Evolutionary conservation across 2,888 invertebrate genomes (phyloP), one percentile per base, ranked within the genome.

Genomic region (Thymelicus lineola): DNA sequence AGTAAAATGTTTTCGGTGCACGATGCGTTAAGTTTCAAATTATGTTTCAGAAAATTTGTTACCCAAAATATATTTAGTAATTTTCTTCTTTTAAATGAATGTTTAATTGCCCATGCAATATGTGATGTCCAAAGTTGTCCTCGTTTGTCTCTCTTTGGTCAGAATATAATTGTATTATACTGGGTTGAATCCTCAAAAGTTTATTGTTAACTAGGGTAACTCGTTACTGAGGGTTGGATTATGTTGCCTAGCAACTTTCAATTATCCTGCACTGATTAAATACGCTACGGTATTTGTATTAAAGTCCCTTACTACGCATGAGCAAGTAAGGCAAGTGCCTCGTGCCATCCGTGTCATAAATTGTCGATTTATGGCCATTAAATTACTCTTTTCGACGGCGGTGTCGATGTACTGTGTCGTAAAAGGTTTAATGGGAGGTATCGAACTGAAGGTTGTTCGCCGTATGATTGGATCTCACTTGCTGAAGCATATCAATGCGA

Each of bases 261-360:
- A 64, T 64, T 64, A 55, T 46, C 42, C 59, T 38, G n/a, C 12
- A 5, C 38, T 42, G 38, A 38, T 59, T 59, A 42, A 42, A 35
- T 58, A 65, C 35, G 65, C 12, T 15, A 53, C 53, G 53, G 5
- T 53, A 12, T 53, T 53, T 53, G 53, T n/a, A 20, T 53, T 53
- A 53, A 53, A 53, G 15, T 28, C 20, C 50, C 7, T 50, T 50
- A 53, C 20, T 53, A 50, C 48, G 48, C 17, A 53, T 53, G 53
- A 5, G 53, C 53, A 53, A 53, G 20, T 45, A 65, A 65, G 45
- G 46, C 35, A 66, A 66, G 66, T 36, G 48, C 28, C 17, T 14
- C 48, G 38, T 66, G 58, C 58, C 66, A 58, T 58, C 66, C 14
- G 14, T 15, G 58, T 66, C 66, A 28, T 66, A 66, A 66, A 66